Evolutionary conservation across 2,888 invertebrate genomes (phyloP), one percentile per base, ranked within the genome.

Genomic region (Drosophila cognata): DNA sequence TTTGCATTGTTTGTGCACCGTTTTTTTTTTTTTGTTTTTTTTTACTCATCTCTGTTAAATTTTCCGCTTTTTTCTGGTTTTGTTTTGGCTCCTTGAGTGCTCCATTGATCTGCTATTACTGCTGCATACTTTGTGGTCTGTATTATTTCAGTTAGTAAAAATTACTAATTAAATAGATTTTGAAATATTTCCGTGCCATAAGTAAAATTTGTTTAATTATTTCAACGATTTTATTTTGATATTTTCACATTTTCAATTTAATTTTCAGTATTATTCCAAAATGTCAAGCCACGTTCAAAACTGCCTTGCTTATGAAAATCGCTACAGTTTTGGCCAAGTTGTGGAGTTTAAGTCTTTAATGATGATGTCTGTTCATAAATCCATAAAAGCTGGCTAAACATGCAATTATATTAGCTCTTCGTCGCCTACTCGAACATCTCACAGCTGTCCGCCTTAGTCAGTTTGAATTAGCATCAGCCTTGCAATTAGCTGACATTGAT

Each of bases 91-190:
- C 10, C 7, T 31, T 41, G 35, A 13, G 7, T 52, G 51, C 25
- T 58, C 48, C 29, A 18, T 36, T 60, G 74, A 67, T 67, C 55
- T 21, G 28, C 58, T 61, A 71, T 70, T 71, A 65, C 53, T 76
- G 72, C 76, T 75, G 84, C 86, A 74, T 85, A 84, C 84, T 82
- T 80, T 75, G 68, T 53, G 82, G 82, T 43, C 25, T 33, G 29
- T 16, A 3, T 21, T 38, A 59, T 36, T 25, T 25, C n/a, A 2
- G 7, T 36, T 33, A 51, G n/a, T 33, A 13, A 8, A 6, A 43
- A 5, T 6, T 21, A 6, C 21, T 2, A 21, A 11, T 6, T 38
- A 3, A 38, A 8, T n/a, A 38, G 4, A n/a, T 21, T 43, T 43
- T 43, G 1, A 43, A 43, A n/a, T n/a, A 11, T 41, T n/a, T 11